A percentile compares a stretch with the other conserved stretches of the same genome.
phyloP scores from a whole-genome alignment of 2,797 vertebrate species.

The Limosa lapponica region DNA sequence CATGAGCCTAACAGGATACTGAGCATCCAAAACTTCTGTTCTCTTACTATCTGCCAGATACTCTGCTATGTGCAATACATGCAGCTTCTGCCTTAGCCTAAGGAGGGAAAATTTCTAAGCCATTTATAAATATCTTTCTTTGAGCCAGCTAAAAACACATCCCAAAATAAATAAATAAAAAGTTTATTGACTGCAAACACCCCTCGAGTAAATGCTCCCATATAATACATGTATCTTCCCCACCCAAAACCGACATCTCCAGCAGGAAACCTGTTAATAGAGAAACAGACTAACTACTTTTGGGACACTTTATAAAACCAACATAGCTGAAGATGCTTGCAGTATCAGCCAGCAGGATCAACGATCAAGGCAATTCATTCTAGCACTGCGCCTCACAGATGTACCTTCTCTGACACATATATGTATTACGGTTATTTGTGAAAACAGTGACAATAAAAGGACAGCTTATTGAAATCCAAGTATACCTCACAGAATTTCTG shows the following conservation, averaged over 20 bases:
- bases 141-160: neutral
- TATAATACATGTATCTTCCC: neutral
- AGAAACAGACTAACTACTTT: neutral
- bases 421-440: neutral
- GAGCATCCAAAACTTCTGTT: neutral
- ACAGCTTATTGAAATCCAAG: constrained; percentile 13
- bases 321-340: neutral
- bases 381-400: neutral
- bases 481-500: constrained; percentile 82
- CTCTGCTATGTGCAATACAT: neutral
- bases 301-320: neutral
- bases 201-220: neutral
- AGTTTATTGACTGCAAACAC: neutral
- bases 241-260: neutral
- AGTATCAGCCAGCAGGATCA: neutral
- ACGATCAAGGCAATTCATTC: neutral
- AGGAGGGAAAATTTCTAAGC: neutral
- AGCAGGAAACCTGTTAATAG: neutral
- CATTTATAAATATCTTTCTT: neutral
- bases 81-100: neutral
- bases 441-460: neutral
- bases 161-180: neutral
- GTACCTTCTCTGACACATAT: neutral
- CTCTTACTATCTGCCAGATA: neutral
- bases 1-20: neutral